phyloP scores from a whole-genome alignment of 2,113 vertebrate species.

The Oryzias javanicus region DNA sequence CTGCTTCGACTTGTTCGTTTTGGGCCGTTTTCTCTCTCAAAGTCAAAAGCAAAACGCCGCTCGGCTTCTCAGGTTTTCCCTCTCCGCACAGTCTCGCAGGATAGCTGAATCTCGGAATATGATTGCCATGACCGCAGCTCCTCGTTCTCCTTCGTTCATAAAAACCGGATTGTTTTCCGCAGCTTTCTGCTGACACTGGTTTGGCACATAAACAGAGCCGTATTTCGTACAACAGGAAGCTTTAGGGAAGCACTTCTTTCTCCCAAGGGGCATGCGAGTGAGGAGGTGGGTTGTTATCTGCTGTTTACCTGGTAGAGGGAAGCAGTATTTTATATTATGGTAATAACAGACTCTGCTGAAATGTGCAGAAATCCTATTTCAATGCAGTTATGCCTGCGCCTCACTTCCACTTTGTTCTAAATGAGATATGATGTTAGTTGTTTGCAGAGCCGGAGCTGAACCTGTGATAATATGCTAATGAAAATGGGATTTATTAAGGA shows the following conservation, averaged over 20 bases:
- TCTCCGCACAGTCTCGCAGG: constrained; percentile 22
- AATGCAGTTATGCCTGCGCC: constrained; percentile 32
- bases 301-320: constrained; percentile 68
- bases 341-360: constrained; percentile 63
- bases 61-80: constrained; percentile 11
- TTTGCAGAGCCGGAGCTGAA: constrained; percentile 22
- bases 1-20: constrained; percentile 16
- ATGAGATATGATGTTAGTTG: constrained; percentile 38
- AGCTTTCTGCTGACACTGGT: constrained; percentile 68
- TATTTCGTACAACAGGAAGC: constrained; percentile 76
- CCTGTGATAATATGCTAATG: constrained; percentile 13
- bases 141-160: constrained; percentile 60
- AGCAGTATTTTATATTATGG: constrained; percentile 64
- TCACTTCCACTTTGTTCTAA: constrained; percentile 27
- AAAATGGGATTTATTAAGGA: constrained; percentile 17
- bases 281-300: constrained; percentile 67
- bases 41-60: constrained; percentile 7
- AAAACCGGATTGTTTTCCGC: constrained; percentile 66
- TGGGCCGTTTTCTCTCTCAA: constrained; percentile 40
- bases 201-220: constrained; percentile 70
- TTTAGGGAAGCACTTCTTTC: constrained; percentile 55
- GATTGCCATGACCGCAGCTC: constrained; percentile 46
- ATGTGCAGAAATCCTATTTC: constrained; percentile 50
- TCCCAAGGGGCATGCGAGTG: constrained; percentile 56
- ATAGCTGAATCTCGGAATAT: constrained; percentile 41